A percentile compares a stretch with the other conserved stretches of the same genome.
Conservation (phyloP, 2,888 invertebrate species). For the Lycaena phlaeas region DNA sequence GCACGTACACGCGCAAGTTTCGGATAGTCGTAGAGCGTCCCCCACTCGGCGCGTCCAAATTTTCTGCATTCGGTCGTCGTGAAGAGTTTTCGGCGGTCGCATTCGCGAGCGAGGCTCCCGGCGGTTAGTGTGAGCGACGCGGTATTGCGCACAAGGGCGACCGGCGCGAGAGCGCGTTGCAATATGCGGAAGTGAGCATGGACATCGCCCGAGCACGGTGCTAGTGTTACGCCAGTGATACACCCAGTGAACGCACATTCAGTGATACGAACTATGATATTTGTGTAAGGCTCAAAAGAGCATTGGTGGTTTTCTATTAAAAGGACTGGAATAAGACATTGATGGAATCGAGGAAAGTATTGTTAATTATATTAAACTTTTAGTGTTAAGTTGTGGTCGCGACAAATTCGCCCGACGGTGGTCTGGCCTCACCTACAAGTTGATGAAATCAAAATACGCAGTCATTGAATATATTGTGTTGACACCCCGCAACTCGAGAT, state of each 20-base stretch:
- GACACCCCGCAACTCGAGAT: conserved; percentile 54
- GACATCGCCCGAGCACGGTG: conserved; percentile 33
- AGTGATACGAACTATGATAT: conserved; percentile 65
- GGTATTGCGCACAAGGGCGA: conserved; percentile 25
- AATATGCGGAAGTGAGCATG: conserved; percentile 68
- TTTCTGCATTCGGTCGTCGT: conserved; percentile 69
- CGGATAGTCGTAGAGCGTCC: conserved; percentile 70
- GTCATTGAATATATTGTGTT: conserved; percentile 63
- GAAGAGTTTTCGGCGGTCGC: conserved; percentile 67
- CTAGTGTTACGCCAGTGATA: conserved; percentile 54
- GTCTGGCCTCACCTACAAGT: conserved; percentile 39
- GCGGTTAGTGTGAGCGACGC: conserved; percentile 54
- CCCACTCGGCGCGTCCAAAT: conserved; percentile 69
- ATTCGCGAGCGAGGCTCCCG: conserved; percentile 68
- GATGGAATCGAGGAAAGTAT: conserved; percentile 71
- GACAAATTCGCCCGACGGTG: neutral
- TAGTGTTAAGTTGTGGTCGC: neutral
- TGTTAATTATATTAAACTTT: conserved; percentile 33
- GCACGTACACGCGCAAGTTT: conserved; percentile 69
- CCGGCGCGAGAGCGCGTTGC: conserved; percentile 51
- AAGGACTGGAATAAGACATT: conserved; percentile 56
- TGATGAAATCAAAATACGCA: conserved; percentile 38
- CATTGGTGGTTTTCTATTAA: conserved; percentile 55
- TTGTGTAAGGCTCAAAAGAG: conserved; percentile 53
- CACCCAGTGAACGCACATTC: conserved; percentile 47